A percentile compares a stretch with the other conserved stretches of the same genome.
These are phyloP conservation scores for Caranx melampygus DNA, from an alignment of 2,113 vertebrate species.

Conservation along the genomic window DNA sequence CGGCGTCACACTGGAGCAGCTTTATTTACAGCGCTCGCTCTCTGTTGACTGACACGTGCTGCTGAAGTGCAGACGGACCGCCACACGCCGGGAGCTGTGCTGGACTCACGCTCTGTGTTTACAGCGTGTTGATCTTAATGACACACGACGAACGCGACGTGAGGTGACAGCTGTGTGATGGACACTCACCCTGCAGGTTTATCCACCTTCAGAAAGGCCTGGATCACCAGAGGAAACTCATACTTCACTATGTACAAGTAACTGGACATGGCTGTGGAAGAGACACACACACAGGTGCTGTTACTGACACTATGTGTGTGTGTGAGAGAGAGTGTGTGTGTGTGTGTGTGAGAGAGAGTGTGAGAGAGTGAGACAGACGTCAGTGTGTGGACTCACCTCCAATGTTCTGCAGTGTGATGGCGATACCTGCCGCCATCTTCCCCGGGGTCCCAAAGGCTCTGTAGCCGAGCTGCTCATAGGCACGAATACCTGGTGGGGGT, in stretches of 20 bases:
- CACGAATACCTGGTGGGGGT: slow-evolving; percentile 82
- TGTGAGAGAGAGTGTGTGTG: neutral
- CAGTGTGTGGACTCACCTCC: slow-evolving; percentile 85
- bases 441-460: slow-evolving; percentile 94
- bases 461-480: slow-evolving; percentile 95
- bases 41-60: too few species aligned
- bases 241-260: slow-evolving; percentile 98
- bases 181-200: slow-evolving; percentile 80
- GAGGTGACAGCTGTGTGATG: neutral
- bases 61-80: too few species aligned
- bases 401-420: slow-evolving; percentile 94
- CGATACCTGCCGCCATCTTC: slow-evolving; percentile 91
- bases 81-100: too few species aligned
- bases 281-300: neutral
- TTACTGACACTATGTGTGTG: neutral
- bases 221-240: slow-evolving; percentile 94
- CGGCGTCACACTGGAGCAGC: neutral
- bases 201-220: slow-evolving; percentile 84
- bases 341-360: neutral
- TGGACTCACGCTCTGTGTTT: too few species aligned
- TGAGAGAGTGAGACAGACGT: neutral
- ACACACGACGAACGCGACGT: too few species aligned
- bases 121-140: too few species aligned
- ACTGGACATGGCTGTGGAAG: slow-evolving; percentile 92
- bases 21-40: neutral